Base-by-base conservation (phyloP, 2,888 invertebrate genomes). In the Napeogenes inachia region DNA sequence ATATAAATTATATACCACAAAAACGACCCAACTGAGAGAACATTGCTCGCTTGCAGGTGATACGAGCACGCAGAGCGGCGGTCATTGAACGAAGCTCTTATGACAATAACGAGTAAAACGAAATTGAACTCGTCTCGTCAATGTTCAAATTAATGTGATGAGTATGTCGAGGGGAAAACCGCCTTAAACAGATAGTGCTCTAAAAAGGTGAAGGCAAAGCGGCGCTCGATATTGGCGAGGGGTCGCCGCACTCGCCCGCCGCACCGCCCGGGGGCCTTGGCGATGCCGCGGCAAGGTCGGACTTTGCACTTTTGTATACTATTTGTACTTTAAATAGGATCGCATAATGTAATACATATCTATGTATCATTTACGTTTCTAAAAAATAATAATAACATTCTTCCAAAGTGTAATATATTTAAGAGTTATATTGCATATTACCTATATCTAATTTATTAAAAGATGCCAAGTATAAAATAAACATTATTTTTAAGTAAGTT, bases 261-360 rank as follows among this genome's bases (percentile, higher is more conserved):
- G 63, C 62, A 54, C 42, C 60, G 60, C 59, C 21, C 60, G 73
- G 73, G 72, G 76, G 79, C 81, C 83, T 82, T 79, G 82, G 73
- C 76, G 79, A 70, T 71, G 75, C 64, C 75, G 75, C 74, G 75
- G 80, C 83, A 82, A 83, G 83, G 83, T 78, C 79, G 80, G 75
- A 71, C 70, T 70, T 69, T 70, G 68, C 71, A 68, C 68, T 62
- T 42, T 42, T 42, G 10, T 10, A 42, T 42, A 42, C 8, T 42
- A 42, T 42, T 42, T 8, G 3, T 6, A 42, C 42, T 10, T 6
- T 42, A 42, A 42, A 10, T 42, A 12, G 10, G 8, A 42, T 42
- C 42, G 42, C 42, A 2, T 3, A 10, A 5, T 35, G 6, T 35
- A 2, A 35, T 35, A 6, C 6, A 35, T 2, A 35, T 6, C 35